Evolutionary conservation across 2,113 vertebrate genomes (phyloP).

Genomic region (Alces alces): DNA sequence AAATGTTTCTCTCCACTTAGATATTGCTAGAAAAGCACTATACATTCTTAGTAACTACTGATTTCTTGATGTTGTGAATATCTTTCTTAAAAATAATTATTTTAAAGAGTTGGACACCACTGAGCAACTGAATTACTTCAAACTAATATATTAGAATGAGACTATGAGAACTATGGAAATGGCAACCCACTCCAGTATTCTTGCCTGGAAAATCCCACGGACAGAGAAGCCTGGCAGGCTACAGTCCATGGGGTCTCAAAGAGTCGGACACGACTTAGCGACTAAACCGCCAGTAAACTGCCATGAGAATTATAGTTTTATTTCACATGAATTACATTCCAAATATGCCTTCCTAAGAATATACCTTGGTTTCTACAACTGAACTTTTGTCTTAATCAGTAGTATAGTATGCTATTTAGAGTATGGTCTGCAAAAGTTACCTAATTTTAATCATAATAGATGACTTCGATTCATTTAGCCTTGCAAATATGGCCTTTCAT

Average conservation of each 20-base stretch:
- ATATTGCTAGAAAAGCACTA: neutral
- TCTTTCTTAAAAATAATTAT: conserved; percentile 6
- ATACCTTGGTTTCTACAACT: neutral
- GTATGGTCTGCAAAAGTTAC: neutral
- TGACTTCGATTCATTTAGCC: neutral
- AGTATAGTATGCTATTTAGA: neutral
- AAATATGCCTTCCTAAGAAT: conserved; percentile 18
- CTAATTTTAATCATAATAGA: conserved; percentile 34
- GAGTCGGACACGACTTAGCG: too few species aligned
- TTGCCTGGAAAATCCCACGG: too few species aligned
- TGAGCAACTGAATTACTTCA: conserved; percentile 3
- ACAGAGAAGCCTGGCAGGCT: too few species aligned
- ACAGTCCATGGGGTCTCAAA: too few species aligned
- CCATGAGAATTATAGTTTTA: neutral
- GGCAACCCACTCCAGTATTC: too few species aligned
- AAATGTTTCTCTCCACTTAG: neutral
- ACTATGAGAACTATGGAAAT: neutral
- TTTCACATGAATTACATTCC: neutral
- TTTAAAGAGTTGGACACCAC: neutral
- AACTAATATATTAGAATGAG: conserved; percentile 7
- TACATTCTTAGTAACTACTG: neutral
- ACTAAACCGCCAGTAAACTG: too few species aligned
- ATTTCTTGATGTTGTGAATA: neutral
- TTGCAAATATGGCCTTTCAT: neutral
- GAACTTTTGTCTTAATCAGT: conserved; percentile 18